These are phyloP conservation scores for Agrochola macilenta DNA, from an alignment of 2,888 invertebrate species.

Conservation along the genomic window DNA sequence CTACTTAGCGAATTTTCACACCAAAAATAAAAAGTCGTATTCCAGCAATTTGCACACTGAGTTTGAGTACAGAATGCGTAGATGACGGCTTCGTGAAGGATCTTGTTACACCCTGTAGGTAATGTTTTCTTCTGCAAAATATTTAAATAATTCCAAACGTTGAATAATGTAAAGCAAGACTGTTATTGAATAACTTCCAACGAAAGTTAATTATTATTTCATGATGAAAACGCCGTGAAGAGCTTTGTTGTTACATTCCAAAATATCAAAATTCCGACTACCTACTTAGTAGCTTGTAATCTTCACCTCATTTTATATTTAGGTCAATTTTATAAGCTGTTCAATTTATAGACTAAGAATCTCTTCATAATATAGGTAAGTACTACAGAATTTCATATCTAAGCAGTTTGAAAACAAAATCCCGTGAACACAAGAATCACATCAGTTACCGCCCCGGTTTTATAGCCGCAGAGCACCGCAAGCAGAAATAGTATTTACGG, in stretches of 20 bases:
- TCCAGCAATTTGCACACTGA: no score
- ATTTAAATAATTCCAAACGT: background rate
- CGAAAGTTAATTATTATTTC: slow-evolving; percentile 13
- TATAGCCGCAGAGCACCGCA: no score
- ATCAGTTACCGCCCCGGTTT: no score
- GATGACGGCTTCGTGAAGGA: no score
- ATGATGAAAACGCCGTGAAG: slow-evolving; percentile 6
- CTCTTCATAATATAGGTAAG: background rate
- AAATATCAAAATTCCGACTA: background rate
- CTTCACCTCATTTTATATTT: background rate
- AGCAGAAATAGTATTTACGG: no score
- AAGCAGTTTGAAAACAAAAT: no score
- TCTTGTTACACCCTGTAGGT: no score
- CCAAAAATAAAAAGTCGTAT: no score
- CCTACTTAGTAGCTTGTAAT: background rate
- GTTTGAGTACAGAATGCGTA: no score
- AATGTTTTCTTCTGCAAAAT: background rate
- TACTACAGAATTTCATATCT: no score
- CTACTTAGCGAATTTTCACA: no score
- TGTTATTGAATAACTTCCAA: background rate
- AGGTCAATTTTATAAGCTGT: background rate
- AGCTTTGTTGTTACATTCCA: slow-evolving; percentile 11
- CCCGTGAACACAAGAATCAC: no score
- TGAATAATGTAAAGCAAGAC: background rate
- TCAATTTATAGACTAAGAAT: background rate